Evolutionary conservation across 2,888 invertebrate genomes (phyloP).

Genomic region (Plebejus anna): DNA sequence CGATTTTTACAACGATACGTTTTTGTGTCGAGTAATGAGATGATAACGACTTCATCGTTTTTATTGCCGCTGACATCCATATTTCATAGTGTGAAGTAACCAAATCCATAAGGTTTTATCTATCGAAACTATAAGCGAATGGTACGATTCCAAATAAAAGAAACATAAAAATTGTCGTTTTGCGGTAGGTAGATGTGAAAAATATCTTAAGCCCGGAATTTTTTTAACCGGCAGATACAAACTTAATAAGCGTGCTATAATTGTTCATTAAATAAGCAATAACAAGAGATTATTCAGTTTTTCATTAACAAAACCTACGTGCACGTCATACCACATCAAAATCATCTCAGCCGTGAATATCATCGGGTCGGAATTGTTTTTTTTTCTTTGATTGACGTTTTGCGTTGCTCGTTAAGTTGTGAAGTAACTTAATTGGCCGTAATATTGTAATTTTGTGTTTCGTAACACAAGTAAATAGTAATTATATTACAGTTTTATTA

Average conservation of each 20-base stretch:
- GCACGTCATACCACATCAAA: constrained; percentile 17
- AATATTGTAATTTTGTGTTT: constrained; percentile 19
- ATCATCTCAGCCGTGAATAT: constrained; percentile 9
- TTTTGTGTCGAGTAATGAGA: background rate
- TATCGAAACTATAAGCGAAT: too few relatives aligned
- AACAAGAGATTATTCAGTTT: constrained; percentile 17
- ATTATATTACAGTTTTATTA: constrained; percentile 5
- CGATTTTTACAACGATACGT: constrained; percentile 20
- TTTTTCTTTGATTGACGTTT: constrained; percentile 21
- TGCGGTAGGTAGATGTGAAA: too few relatives aligned
- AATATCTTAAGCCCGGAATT: too few relatives aligned
- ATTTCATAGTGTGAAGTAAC: background rate
- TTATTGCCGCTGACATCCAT: background rate
- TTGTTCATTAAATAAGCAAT: constrained; percentile 9
- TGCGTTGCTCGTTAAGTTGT: constrained; percentile 22
- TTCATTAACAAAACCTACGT: background rate
- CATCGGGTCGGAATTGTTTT: background rate
- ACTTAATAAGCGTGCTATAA: background rate
- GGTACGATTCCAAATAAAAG: too few relatives aligned
- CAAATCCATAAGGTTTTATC: background rate
- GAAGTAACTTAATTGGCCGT: constrained; percentile 19
- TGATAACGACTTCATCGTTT: constrained; percentile 17
- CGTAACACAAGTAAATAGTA: constrained; percentile 24
- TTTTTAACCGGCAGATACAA: background rate
- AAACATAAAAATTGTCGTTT: too few relatives aligned